These are phyloP conservation scores for Protomyctophum bolini DNA, from an alignment of 2,113 vertebrate genomes.

Conservation along the genomic window DNA sequence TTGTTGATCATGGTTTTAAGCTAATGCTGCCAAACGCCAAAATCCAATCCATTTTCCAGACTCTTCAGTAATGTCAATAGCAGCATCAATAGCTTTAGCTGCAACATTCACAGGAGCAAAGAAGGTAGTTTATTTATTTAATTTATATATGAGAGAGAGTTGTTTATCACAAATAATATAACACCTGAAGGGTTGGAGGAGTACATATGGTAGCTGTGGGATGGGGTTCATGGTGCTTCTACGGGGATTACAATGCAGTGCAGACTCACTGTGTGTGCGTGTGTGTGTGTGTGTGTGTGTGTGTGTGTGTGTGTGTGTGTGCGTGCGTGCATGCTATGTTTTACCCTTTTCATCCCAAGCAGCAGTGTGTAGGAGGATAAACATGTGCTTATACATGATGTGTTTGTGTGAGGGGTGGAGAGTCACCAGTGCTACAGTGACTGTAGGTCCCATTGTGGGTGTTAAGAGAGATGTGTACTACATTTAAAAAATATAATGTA, in stretches of 20 bases:
- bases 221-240: no score
- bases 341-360: conserved; percentile 35
- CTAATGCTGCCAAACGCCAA: conserved; percentile 41
- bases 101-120: background rate
- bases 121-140: background rate
- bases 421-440: no score
- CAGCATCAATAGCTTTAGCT: background rate
- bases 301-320: conserved; percentile 20
- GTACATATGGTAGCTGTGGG: no score
- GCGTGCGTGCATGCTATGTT: no score
- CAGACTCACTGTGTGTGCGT: conserved; percentile 9
- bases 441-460: no score
- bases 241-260: no score
- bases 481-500: no score
- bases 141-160: no score
- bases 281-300: conserved; percentile 24
- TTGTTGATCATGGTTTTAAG: no score
- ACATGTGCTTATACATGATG: conserved; percentile 9
- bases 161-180: no score
- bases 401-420: conserved; percentile 4
- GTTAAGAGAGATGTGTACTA: no score
- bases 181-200: no score
- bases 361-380: conserved; percentile 37
- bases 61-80: conserved; percentile 35
- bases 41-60: conserved; percentile 44